phyloP scores from a whole-genome alignment of 2,888 invertebrate genomes.

The Trichogramma evanescens region DNA sequence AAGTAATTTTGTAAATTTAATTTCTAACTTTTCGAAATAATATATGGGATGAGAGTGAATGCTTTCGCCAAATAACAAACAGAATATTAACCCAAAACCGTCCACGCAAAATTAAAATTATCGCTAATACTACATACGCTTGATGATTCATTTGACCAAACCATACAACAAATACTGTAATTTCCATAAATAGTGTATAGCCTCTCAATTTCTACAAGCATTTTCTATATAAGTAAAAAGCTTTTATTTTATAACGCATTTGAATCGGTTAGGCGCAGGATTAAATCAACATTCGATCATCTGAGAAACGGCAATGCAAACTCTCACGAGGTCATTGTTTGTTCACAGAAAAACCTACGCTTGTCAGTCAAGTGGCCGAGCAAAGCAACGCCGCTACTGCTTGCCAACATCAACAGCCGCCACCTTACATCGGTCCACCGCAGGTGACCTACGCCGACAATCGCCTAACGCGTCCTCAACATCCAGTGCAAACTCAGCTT shows the following conservation, averaged over 20 bases:
- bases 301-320: background rate
- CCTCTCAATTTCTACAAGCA: no score
- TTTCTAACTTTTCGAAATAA: conserved; percentile 2
- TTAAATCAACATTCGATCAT: background rate
- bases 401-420: conserved; percentile 24
- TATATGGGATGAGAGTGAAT: conserved; percentile 8
- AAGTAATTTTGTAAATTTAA: background rate
- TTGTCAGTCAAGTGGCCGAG: conserved; percentile 27
- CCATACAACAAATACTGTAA: no score
- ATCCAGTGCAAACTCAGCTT: background rate
- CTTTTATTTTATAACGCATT: background rate
- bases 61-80: conserved; percentile 22
- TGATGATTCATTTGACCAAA: no score
- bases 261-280: background rate
- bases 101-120: no score
- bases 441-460: conserved; percentile 24
- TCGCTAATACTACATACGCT: no score
- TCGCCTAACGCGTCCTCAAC: conserved; percentile 2
- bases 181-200: no score
- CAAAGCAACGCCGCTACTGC: conserved; percentile 22
- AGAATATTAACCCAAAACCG: no score
- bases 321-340: background rate
- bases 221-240: background rate
- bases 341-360: conserved; percentile 41
- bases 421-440: conserved; percentile 37